These are phyloP conservation scores for Microcaecilia unicolor DNA, from an alignment of 2,797 vertebrate genomes.

Conservation along the genomic window DNA sequence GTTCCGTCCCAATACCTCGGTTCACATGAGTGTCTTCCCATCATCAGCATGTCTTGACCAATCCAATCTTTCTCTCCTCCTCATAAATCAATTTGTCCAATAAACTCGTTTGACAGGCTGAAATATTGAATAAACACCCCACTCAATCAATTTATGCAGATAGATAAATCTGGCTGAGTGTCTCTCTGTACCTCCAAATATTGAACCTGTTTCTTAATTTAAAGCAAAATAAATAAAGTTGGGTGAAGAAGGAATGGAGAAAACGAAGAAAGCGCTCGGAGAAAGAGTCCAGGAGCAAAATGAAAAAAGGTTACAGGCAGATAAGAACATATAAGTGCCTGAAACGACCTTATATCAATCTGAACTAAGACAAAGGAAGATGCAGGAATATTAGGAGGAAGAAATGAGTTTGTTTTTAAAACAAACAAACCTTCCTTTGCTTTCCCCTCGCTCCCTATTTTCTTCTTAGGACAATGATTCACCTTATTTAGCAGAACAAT, in stretches of 20 bases:
- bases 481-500: no score
- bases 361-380: conserved; percentile 17
- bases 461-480: no score
- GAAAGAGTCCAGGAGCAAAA: no score
- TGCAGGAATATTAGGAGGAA: background rate
- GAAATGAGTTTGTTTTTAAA: no score
- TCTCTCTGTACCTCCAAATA: no score
- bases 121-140: conserved; percentile 43
- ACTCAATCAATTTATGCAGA: conserved; percentile 49
- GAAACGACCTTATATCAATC: no score
- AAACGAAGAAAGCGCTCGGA: background rate
- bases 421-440: no score
- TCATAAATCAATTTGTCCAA: conserved; percentile 43
- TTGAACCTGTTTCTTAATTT: conserved; percentile 31
- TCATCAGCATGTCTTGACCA: conserved; percentile 6
- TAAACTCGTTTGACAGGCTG: conserved; percentile 38
- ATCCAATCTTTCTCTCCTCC: conserved; percentile 23
- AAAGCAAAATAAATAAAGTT: conserved; percentile 11
- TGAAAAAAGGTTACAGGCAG: background rate
- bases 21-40: no score
- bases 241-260: conserved; percentile 5
- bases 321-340: background rate
- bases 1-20: no score
- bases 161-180: conserved; percentile 41
- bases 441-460: no score